These are phyloP conservation scores for Onychostruthus taczanowskii DNA, from an alignment of 2,113 vertebrate species.

Conservation along the genomic window DNA sequence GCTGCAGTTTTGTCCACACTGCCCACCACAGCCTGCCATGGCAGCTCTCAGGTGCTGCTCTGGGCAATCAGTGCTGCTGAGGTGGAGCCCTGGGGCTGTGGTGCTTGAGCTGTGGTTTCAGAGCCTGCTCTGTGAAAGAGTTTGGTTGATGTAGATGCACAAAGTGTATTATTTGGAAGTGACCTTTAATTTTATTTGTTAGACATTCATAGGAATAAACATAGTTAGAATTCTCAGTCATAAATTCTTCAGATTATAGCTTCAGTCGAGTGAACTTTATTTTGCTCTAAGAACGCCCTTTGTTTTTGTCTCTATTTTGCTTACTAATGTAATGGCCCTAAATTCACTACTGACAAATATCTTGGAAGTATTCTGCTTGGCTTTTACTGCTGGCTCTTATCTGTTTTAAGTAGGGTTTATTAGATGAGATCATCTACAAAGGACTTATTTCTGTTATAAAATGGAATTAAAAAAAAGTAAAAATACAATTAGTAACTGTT, in stretches of 20 bases:
- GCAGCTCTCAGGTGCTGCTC: background rate
- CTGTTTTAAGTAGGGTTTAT: constrained; percentile 23
- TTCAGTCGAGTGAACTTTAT: background rate
- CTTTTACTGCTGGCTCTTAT: constrained; percentile 23
- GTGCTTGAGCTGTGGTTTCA: background rate
- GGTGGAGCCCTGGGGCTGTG: background rate
- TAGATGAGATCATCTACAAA: constrained; percentile 54
- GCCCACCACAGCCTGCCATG: background rate
- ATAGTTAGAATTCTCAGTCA: background rate
- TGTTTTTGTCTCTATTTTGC: constrained; percentile 50
- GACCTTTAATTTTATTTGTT: constrained; percentile 52
- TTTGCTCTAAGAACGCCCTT: background rate
- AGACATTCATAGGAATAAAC: constrained; percentile 16
- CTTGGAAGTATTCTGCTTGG: constrained; percentile 30
- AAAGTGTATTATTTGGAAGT: background rate
- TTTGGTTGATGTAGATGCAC: constrained; percentile 2
- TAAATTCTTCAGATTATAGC: constrained; percentile 23
- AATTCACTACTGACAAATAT: constrained; percentile 17
- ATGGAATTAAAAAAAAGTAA: constrained; percentile 54
- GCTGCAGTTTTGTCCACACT: background rate
- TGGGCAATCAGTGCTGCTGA: background rate
- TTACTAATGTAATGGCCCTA: constrained; percentile 14
- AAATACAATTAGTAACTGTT: constrained; percentile 54
- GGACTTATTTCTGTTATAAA: constrained; percentile 46
- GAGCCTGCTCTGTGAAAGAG: background rate